Evolutionary conservation across 2,888 invertebrate genomes (phyloP), one percentile per base, ranked within the genome.

Genomic region (Caenorhabditis plicata): DNA sequence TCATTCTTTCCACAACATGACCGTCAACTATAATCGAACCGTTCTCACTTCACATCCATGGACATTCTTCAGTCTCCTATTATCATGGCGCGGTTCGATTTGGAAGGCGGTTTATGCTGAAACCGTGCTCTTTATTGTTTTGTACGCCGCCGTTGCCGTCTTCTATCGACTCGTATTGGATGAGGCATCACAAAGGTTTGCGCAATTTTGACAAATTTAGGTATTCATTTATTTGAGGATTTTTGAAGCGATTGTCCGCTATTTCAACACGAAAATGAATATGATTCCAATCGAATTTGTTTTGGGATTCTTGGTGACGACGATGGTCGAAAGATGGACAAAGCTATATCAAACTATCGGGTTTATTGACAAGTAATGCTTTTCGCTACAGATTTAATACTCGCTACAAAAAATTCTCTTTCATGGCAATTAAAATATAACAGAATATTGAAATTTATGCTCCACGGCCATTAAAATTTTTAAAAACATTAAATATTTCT

Each of bases 51-150:
- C 71, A n/a, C 51, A 55, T 35, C 71, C 68, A 11, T 64, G 63
- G 63, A 65, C 68, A 15, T 66, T 71, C 22, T 61, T 68, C 39
- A 44, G 56, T 8, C 39, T 71, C 13, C 61, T 71, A 9, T 64
- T 64, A 31, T 62, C 55, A 45, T 71, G 71, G 71, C 68, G 64
- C 29, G 68, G 54, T 4, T 62, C 62, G 8, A 68, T 71, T 26
- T 71, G 71, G 71, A 71, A 71, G 41, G 66, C 66, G 15, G 65
- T 71, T 31, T 68, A 68, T 36, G 44, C 64, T 41, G 68, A 71
- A 43, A 42, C 68, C 1, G 53, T 68, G 17, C 46, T 61, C 0
- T 71, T 64, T 45, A 23, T 68, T 11, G 33, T 67, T 13, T 40
- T 64, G 8, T 71, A 65, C 32, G 64, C 48, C 20, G 40, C 49